Percentiles rank a stretch among this genome's conserved stretches.
phyloP scores from a whole-genome alignment of 1,140 invertebrate species.

The Drosophila azteca region DNA sequence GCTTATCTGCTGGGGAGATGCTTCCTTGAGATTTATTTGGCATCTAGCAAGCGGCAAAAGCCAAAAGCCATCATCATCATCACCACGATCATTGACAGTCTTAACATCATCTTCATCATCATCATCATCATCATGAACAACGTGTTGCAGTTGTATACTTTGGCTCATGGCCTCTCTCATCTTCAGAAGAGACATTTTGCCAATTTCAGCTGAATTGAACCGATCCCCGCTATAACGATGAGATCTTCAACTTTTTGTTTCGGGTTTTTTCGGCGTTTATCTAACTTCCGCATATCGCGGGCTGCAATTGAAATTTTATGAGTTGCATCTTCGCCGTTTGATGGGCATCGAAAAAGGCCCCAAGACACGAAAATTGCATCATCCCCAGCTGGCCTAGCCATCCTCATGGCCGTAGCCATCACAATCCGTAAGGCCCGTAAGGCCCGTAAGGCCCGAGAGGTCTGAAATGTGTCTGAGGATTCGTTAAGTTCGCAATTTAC shows the following conservation, averaged over 20 bases:
- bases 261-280: slow-evolving; percentile 43
- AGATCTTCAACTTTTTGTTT: slow-evolving; percentile 10
- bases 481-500: background rate
- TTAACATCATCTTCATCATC: slow-evolving; percentile 36
- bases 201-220: slow-evolving; percentile 33
- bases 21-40: slow-evolving; percentile 82
- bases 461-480: background rate
- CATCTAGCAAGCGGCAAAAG: slow-evolving; percentile 52
- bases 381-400: slow-evolving; percentile 7
- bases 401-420: background rate
- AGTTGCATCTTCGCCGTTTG: slow-evolving; percentile 64
- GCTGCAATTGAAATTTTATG: slow-evolving; percentile 54
- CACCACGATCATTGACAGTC: slow-evolving; percentile 28
- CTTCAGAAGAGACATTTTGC: slow-evolving; percentile 43
- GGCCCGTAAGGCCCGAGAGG: too few species aligned
- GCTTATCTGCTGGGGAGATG: slow-evolving; percentile 71
- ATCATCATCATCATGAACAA: slow-evolving; percentile 7
- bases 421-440: background rate
- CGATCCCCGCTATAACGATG: slow-evolving; percentile 12
- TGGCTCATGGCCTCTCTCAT: slow-evolving; percentile 53
- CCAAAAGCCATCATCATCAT: slow-evolving; percentile 31
- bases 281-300: slow-evolving; percentile 73
- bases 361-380: slow-evolving; percentile 11
- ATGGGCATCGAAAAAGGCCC: slow-evolving; percentile 31
- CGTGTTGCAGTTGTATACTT: slow-evolving; percentile 58